Conservation (phyloP, 2,797 vertebrate genomes). For the Notolabrus celidotus region DNA sequence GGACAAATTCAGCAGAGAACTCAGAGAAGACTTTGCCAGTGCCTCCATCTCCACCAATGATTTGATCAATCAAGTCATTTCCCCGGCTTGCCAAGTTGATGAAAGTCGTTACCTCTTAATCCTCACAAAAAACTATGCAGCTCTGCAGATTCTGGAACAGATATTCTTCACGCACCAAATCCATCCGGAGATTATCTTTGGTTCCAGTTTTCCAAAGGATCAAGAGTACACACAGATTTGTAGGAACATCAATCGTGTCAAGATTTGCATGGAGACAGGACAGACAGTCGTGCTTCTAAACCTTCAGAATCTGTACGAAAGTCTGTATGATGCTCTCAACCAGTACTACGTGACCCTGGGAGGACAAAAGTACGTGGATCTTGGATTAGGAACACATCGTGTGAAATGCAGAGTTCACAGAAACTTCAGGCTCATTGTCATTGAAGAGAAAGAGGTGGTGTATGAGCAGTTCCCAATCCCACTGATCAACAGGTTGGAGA, state of each 20-base stretch:
- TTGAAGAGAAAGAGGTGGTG: constrained; percentile 93
- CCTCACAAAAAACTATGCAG: constrained; percentile 91
- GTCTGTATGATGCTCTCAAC: constrained; percentile 91
- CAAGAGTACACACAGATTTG: constrained; percentile 93
- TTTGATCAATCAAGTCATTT: constrained; percentile 86
- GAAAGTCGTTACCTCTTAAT: constrained; percentile 91
- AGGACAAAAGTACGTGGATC: constrained; percentile 92
- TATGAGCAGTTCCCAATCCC: constrained; percentile 92
- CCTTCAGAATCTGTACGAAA: constrained; percentile 91
- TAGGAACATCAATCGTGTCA: constrained; percentile 89
- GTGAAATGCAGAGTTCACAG: constrained; percentile 95
- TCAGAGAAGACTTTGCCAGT: constrained; percentile 46
- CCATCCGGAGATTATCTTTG: constrained; percentile 92
- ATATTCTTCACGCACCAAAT: constrained; percentile 66
- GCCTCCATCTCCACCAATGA: constrained; percentile 78
- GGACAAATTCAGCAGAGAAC: constrained; percentile 78
- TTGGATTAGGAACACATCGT: constrained; percentile 93
- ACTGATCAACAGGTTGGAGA: constrained; percentile 93
- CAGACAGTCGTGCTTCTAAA: constrained; percentile 88
- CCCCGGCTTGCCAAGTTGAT: constrained; percentile 64
- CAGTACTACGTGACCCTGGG: constrained; percentile 93
- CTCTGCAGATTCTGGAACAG: constrained; percentile 90
- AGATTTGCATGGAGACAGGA: constrained; percentile 92
- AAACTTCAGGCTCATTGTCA: constrained; percentile 89
- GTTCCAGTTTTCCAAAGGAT: constrained; percentile 93